phyloP scores from a whole-genome alignment of 64 coral and sea anemone genomes.

The Montipora sp. region DNA sequence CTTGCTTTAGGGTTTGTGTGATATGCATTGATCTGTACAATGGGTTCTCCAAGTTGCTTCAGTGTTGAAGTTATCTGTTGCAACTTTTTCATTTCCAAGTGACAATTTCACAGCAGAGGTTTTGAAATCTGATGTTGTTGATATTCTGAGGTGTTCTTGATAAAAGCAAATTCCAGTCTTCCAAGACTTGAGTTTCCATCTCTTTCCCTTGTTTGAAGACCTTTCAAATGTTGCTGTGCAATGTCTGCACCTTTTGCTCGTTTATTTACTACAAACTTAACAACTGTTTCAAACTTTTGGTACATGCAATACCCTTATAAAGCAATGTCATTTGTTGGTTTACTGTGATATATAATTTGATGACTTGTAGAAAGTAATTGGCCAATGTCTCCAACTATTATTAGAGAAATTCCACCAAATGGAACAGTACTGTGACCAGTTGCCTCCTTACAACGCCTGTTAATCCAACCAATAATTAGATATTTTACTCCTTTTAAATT shows the following conservation, averaged over 20 bases:
- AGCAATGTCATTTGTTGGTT: slow-evolving; percentile 51
- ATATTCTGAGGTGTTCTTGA: slow-evolving; percentile 1
- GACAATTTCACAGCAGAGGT: slow-evolving; percentile 6
- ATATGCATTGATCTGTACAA: slow-evolving; percentile 45
- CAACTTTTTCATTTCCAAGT: slow-evolving; percentile 16
- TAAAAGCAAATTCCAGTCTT: slow-evolving; percentile 7
- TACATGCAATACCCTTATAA: slow-evolving; percentile 55
- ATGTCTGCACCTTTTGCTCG: not conserved
- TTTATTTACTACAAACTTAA: not conserved
- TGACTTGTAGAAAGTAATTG: slow-evolving; percentile 42
- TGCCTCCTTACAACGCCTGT: too few relatives aligned
- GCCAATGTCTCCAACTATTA: slow-evolving; percentile 64
- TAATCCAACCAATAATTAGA: too few relatives aligned
- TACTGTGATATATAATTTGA: slow-evolving; percentile 43
- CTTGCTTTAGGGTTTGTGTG: slow-evolving; percentile 17
- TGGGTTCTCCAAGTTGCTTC: slow-evolving; percentile 19
- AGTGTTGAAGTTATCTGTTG: slow-evolving; percentile 19
- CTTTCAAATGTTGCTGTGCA: not conserved
- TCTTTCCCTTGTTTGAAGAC: not conserved
- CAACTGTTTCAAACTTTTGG: not conserved
- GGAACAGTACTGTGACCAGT: not conserved
- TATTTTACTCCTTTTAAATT: too few relatives aligned
- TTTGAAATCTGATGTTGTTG: not conserved
- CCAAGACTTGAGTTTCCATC: slow-evolving; percentile 16
- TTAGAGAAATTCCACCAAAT: slow-evolving; percentile 68